Evolutionary conservation across 2,113 vertebrate species (phyloP), one percentile per base, ranked within the genome.

Genomic region (Empidonax alnorum): DNA sequence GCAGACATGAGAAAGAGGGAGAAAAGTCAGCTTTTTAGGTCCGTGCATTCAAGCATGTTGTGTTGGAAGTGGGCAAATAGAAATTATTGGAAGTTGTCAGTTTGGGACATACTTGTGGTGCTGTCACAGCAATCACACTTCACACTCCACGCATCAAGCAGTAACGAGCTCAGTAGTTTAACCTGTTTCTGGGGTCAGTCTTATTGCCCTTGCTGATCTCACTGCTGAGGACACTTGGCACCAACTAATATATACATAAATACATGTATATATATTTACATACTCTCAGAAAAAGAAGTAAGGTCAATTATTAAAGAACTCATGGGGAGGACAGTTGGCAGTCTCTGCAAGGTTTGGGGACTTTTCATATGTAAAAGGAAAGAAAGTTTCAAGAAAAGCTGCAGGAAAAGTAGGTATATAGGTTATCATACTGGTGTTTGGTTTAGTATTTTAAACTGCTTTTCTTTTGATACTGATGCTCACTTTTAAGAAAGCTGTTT

Each of bases 11-110:
- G 68, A 74, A 84, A 71, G 21, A 37, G 73, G 63, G 80, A 78
- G 42, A 35, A 73, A 84, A 86, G 77, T 93, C 86, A 76, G 42
- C 37, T 79, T 97, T 95, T 96, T 66, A 82, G 76, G 63, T 87
- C 61, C 76, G n/a, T 91, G 87, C 85, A 41, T 94, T 84, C 15
- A 68, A 80, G 85, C 75, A 78, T 53, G 30, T 91, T 97, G 58
- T 17, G 3, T n/a, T 84, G 27, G 28, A 74, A 82, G 24, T 61
- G 12, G 33, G 20, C 56, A 66, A 46, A 33, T 28, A 18, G 17
- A 73, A 90, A 52, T n/a, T 31, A 52, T 6, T 46, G 4, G 12
- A 83, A 74, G 37, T 50, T 17, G 9, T 65, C 39, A 14, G 2
- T 74, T 82, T 65, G 53, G 21, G 47, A 18, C 10, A 0, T 31